Percentiles rank a stretch among this genome's conserved stretches.
These are phyloP conservation scores for Ahaetulla prasina DNA, from an alignment of 2,113 vertebrate genomes.

Conservation along the genomic window DNA sequence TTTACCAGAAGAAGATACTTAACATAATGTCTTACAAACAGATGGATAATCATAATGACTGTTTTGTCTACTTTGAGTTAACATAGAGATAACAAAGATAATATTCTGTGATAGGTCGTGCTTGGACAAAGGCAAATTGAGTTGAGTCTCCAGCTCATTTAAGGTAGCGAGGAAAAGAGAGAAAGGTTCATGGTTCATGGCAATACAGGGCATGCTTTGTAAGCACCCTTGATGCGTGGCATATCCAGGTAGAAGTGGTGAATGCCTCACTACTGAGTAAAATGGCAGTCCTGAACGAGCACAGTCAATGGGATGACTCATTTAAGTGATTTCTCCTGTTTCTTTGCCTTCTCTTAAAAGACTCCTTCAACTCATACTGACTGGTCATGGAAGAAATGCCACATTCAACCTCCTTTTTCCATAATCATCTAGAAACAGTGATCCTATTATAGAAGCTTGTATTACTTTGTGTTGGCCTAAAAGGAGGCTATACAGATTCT, in stretches of 20 bases:
- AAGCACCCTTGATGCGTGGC: neutral
- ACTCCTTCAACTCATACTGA: neutral
- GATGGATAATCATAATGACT: neutral
- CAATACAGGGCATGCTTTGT: neutral
- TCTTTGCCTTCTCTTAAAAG: neutral
- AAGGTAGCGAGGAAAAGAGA: neutral
- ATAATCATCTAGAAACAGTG: neutral
- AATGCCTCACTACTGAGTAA: neutral
- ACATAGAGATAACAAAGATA: slow-evolving; percentile 28
- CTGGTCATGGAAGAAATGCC: neutral
- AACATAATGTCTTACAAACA: neutral
- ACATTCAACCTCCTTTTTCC: neutral
- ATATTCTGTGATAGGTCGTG: slow-evolving; percentile 9
- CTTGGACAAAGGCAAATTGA: neutral
- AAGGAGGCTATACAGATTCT: neutral
- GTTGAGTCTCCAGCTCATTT: neutral
- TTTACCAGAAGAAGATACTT: neutral
- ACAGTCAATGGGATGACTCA: neutral
- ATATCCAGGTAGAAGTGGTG: neutral
- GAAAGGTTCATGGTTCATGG: neutral
- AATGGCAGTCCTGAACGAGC: neutral
- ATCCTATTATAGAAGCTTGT: neutral
- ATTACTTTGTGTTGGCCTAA: neutral
- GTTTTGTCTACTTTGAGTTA: neutral
- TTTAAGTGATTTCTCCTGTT: neutral